phyloP scores from a whole-genome alignment of 1,140 invertebrate genomes.

The Drepana arcuata region DNA sequence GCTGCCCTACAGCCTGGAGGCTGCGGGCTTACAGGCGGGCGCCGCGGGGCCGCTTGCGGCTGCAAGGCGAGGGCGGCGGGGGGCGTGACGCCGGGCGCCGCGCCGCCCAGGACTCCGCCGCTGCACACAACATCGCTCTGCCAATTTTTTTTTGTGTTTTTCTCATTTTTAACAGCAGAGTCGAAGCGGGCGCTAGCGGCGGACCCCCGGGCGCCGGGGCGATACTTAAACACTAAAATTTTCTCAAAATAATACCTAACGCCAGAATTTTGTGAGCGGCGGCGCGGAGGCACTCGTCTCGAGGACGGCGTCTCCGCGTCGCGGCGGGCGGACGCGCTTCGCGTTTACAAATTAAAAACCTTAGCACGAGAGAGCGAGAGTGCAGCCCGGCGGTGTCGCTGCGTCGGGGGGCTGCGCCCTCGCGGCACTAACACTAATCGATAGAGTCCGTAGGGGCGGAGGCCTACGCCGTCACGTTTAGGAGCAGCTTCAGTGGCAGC shows the following conservation, averaged over 20 bases:
- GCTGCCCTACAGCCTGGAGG: slow-evolving; percentile 4
- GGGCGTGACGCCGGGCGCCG: no score
- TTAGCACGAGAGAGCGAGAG: slow-evolving; percentile 48
- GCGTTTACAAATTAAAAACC: slow-evolving; percentile 57
- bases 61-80: slow-evolving; percentile 1
- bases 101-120: not conserved
- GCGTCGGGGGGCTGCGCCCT: no score
- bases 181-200: slow-evolving; percentile 16
- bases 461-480: slow-evolving; percentile 51
- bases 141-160: slow-evolving; percentile 17
- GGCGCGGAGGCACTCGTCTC: slow-evolving; percentile 25
- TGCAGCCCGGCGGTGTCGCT: slow-evolving; percentile 23
- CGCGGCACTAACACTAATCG: slow-evolving; percentile 47
- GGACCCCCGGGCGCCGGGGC: slow-evolving; percentile 18
- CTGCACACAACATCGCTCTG: no score
- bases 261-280: slow-evolving; percentile 59
- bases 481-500: slow-evolving; percentile 52
- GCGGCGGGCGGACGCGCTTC: slow-evolving; percentile 26
- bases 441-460: slow-evolving; percentile 33
- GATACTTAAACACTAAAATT: slow-evolving; percentile 64
- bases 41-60: slow-evolving; percentile 1
- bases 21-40: slow-evolving; percentile 3
- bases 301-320: slow-evolving; percentile 13
- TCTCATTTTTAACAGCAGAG: slow-evolving; percentile 16
- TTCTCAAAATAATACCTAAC: slow-evolving; percentile 69